These are phyloP conservation scores for Margaritifera margaritifera DNA, from an alignment of 2,888 invertebrate genomes.

Conservation along the genomic window DNA sequence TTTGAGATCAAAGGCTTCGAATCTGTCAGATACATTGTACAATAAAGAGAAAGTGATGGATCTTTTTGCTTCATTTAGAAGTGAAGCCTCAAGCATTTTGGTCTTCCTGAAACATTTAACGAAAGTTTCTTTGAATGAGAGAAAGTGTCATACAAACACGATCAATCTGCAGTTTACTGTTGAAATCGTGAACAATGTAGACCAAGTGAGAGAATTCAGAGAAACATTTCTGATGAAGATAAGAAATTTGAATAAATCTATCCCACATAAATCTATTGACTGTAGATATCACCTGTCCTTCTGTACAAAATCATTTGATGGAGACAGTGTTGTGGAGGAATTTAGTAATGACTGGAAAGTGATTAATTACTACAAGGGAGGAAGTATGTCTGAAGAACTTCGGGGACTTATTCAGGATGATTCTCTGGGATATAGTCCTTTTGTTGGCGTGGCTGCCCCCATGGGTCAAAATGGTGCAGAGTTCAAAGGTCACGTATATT, in stretches of 20 bases:
- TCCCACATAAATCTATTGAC: too few relatives aligned
- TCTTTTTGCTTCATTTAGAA: conserved; percentile 52
- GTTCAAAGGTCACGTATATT: conserved; percentile 24
- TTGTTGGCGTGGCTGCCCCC: conserved; percentile 22
- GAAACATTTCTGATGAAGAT: too few relatives aligned
- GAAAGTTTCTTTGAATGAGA: too few relatives aligned
- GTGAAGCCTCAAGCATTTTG: conserved; percentile 56
- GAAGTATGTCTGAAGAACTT: conserved; percentile 15
- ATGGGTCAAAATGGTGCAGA: not conserved
- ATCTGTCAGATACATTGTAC: conserved; percentile 56
- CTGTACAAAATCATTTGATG: too few relatives aligned
- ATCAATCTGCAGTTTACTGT: too few relatives aligned
- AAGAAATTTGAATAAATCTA: too few relatives aligned
- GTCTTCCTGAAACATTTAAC: conserved; percentile 60
- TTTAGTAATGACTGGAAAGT: not conserved
- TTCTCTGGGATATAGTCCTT: conserved; percentile 16
- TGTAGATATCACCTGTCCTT: too few relatives aligned
- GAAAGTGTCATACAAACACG: too few relatives aligned
- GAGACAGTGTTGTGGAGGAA: too few relatives aligned
- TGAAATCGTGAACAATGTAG: too few relatives aligned
- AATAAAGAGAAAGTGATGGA: conserved; percentile 42
- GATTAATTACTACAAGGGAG: conserved; percentile 15
- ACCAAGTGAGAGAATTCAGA: too few relatives aligned
- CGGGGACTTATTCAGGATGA: conserved; percentile 11
- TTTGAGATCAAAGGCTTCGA: conserved; percentile 50